These are phyloP conservation scores for Plemyria rubiginata DNA, from an alignment of 2,888 invertebrate genomes.

Conservation along the genomic window DNA sequence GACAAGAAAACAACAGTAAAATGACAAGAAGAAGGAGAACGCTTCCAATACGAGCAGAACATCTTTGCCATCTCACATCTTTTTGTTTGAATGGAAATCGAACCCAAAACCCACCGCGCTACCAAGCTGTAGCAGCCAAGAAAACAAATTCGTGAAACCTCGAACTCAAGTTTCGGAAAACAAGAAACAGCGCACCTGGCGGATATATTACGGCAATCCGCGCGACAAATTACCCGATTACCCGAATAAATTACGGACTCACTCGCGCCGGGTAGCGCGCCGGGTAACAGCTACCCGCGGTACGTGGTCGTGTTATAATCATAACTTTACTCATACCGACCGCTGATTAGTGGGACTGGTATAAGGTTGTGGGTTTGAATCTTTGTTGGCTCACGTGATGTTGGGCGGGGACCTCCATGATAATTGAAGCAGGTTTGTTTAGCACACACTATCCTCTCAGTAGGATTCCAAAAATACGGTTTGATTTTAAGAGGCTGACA, in stretches of 20 bases:
- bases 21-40: too few species aligned
- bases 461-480: too few species aligned
- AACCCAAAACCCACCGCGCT: neutral
- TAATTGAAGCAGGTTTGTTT: too few species aligned
- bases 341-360: neutral
- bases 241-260: conserved; percentile 68
- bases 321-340: conserved; percentile 29
- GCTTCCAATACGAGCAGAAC: too few species aligned
- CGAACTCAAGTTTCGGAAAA: conserved; percentile 36
- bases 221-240: conserved; percentile 73
- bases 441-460: too few species aligned
- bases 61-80: too few species aligned
- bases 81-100: too few species aligned
- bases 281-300: conserved; percentile 53
- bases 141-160: conserved; percentile 12
- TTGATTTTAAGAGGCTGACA: too few species aligned
- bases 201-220: conserved; percentile 67
- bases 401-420: neutral
- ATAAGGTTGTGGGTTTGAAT: neutral
- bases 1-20: too few species aligned
- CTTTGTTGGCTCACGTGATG: neutral
- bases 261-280: conserved; percentile 40
- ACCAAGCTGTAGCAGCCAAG: neutral
- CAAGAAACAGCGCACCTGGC: conserved; percentile 59
- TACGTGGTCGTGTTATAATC: conserved; percentile 51